Conservation (phyloP, 2,888 invertebrate genomes). For the Conus canariensis region DNA sequence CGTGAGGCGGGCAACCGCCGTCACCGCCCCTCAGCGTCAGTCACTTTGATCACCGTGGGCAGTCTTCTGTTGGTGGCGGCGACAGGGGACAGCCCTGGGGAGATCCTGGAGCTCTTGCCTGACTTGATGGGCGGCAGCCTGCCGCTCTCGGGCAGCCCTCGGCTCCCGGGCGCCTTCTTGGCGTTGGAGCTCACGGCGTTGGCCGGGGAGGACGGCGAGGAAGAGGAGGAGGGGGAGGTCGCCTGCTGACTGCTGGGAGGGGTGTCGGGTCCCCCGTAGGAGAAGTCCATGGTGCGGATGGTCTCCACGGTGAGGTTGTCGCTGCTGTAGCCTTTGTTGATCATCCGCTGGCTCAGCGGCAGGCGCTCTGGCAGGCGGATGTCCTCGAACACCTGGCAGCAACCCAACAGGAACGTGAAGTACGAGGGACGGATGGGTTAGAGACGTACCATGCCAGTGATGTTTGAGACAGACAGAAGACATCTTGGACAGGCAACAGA, state of each 20-base stretch:
- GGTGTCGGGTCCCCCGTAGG: constrained; percentile 62
- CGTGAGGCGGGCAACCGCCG: neutral
- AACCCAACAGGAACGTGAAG: neutral
- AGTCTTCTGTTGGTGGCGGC: neutral
- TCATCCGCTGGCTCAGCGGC: constrained; percentile 71
- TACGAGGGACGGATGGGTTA: neutral
- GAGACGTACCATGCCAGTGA: neutral
- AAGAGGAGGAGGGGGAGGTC: neutral
- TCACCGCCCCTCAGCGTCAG: constrained; percentile 7
- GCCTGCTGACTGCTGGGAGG: constrained; percentile 49
- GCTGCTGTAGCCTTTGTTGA: constrained; percentile 69
- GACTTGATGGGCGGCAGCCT: constrained; percentile 50
- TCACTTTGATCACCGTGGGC: constrained; percentile 13
- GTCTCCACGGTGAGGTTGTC: constrained; percentile 63
- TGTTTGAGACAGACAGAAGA: neutral
- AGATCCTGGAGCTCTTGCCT: neutral
- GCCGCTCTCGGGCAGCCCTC: constrained; percentile 30
- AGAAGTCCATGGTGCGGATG: constrained; percentile 67
- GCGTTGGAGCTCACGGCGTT: too few relatives aligned
- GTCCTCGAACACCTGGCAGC: constrained; percentile 67
- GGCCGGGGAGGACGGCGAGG: neutral
- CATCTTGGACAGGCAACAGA: too few relatives aligned
- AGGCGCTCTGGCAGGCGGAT: constrained; percentile 66
- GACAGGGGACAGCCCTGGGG: neutral
- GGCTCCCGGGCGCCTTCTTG: neutral